Conservation (phyloP, 2,113 vertebrate species). For the Canis aureus region DNA sequence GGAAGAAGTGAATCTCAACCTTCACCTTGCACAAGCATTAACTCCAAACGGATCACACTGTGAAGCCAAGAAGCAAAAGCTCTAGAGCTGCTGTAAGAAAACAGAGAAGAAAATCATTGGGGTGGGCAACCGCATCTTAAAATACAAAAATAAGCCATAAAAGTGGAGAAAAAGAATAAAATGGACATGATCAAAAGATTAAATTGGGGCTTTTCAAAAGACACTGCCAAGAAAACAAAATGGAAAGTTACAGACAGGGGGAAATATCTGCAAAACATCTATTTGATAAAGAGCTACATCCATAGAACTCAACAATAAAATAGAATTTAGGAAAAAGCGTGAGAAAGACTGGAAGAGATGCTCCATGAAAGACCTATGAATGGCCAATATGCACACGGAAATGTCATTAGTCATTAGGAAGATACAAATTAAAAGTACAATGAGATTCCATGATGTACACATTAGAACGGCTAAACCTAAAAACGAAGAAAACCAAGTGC, state of each 20-base stretch:
- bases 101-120: not conserved
- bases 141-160: conserved; percentile 30
- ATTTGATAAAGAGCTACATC: not conserved
- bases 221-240: not conserved
- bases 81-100: not conserved
- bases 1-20: not conserved
- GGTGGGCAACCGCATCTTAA: not conserved
- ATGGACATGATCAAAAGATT: not conserved
- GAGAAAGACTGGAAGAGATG: not conserved
- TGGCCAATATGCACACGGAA: not conserved
- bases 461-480: not conserved
- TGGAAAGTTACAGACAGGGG: not conserved
- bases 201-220: conserved; percentile 29
- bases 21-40: not conserved
- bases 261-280: not conserved
- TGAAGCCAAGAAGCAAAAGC: not conserved
- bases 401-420: not conserved
- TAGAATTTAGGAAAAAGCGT: not conserved
- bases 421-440: not conserved
- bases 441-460: not conserved
- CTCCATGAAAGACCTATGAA: not conserved
- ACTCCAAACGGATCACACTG: not conserved
- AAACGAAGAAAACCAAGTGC: not conserved
- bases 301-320: not conserved
- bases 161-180: not conserved